Base-by-base conservation (phyloP, 2,888 invertebrate genomes). In the Caenorhabditis sinica region DNA sequence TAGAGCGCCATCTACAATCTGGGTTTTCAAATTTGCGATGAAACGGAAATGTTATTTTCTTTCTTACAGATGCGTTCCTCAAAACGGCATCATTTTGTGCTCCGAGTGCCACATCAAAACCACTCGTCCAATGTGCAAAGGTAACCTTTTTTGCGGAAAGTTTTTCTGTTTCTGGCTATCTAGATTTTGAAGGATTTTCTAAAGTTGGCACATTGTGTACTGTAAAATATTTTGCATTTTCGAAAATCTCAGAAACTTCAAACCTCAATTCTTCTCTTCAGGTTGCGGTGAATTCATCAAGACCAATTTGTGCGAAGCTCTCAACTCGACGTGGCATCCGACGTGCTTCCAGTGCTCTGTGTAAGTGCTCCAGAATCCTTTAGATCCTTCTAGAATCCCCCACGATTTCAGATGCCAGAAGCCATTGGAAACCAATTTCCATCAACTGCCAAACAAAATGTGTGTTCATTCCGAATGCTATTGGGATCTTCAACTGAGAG, bases 281-380 rank as follows among this genome's bases (percentile, higher is more conserved):
- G 82, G 77, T 4, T 83, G 83, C 28, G 79, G 75, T 6, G 73
- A 80, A 0, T 83, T 83, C 75, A 80, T 81, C 53, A 58, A 72
- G 30, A 66, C 75, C 9, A 81, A 72, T 40, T 0, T 85, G n/a
- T 80, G 80, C 30, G 85, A 85, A 43, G 85, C 85, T 6, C 71
- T 85, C 43, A 72, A 72, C 36, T 53, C 73, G 36, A 71, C 74
- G 49, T 85, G 85, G 85, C 85, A 85, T 65, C 81, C 85, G 5
- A 82, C 82, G n/a, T 85, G 85, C 25, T 85, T 85, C 40, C 85
- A 82, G 58, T 85, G 85, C 36, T 77, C 85, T 30, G 82, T 85
- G 77, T 85, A 23, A 43, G 65, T 25, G 0, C 60, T 40, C 56
- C 23, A 49, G 20, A 49, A 49, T 36, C 28, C 33, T 33, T 11